Conservation (phyloP, 2,113 vertebrate species). For the Gorsachius goisagi region DNA sequence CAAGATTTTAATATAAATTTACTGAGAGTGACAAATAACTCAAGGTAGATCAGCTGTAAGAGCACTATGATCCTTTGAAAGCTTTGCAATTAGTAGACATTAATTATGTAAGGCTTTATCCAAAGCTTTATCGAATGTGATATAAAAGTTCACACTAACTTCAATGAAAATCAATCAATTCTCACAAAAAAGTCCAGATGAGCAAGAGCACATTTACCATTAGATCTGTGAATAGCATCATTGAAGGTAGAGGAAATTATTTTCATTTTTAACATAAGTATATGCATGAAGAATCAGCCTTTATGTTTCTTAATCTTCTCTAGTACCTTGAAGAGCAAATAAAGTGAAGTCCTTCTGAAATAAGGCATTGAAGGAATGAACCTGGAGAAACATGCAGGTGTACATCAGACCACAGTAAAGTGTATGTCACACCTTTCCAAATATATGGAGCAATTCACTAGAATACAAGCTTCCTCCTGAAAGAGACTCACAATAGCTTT, state of each 20-base stretch:
- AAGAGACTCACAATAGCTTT: neutral
- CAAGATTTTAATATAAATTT: neutral
- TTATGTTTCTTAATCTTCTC: neutral
- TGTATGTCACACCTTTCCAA: rapidly evolving
- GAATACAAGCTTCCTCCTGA: neutral
- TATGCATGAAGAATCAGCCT: neutral
- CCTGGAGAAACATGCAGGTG: neutral
- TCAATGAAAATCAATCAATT: neutral
- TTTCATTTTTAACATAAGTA: neutral
- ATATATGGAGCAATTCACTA: neutral
- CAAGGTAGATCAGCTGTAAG: neutral
- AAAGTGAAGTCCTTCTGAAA: neutral
- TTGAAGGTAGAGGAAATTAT: neutral
- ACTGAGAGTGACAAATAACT: neutral
- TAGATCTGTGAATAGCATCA: rapidly evolving
- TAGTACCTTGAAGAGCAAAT: neutral
- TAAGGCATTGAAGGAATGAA: neutral
- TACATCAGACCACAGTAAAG: neutral
- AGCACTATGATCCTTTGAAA: neutral
- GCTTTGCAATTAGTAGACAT: neutral
- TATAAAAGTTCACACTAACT: neutral
- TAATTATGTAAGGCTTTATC: neutral
- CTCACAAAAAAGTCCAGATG: neutral
- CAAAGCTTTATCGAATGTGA: neutral
- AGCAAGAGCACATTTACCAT: neutral